These are phyloP conservation scores for Lasioglossum leucozonium DNA, from an alignment of 2,888 invertebrate genomes.

Conservation along the genomic window DNA sequence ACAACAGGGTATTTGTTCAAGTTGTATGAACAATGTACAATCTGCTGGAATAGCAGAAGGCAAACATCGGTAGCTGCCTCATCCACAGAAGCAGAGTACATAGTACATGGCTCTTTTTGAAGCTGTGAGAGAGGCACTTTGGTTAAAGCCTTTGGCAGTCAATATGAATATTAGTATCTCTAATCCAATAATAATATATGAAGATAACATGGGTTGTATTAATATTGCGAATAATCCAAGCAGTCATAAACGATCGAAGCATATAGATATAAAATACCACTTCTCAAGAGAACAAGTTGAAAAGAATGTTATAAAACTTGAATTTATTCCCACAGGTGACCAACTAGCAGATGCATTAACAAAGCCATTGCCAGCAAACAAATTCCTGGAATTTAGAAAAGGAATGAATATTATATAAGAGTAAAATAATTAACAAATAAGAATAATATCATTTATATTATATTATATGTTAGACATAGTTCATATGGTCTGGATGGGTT, in stretches of 20 bases:
- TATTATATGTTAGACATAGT: neutral
- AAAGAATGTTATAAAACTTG: conserved; percentile 85
- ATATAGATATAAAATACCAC: conserved; percentile 76
- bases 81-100: neutral
- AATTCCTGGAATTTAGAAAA: conserved; percentile 9
- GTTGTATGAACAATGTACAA: conserved; percentile 60
- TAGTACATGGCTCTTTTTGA: conserved; percentile 51
- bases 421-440: too few species aligned
- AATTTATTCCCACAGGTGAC: conserved; percentile 85
- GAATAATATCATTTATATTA: neutral
- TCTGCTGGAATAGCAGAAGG: conserved; percentile 62
- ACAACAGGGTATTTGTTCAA: conserved; percentile 59
- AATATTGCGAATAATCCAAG: conserved; percentile 72
- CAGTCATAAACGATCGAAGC: conserved; percentile 73
- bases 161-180: too few species aligned
- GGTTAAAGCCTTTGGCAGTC: too few species aligned
- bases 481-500: neutral
- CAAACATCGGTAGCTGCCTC: neutral
- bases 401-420: neutral
- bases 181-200: conserved; percentile 68
- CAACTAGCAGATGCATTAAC: conserved; percentile 6
- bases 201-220: conserved; percentile 79
- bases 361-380: conserved; percentile 4
- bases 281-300: conserved; percentile 67
- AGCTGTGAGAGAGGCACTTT: too few species aligned